Base-by-base conservation (phyloP, 2,888 invertebrate genomes). In the Rotaria macrura region DNA sequence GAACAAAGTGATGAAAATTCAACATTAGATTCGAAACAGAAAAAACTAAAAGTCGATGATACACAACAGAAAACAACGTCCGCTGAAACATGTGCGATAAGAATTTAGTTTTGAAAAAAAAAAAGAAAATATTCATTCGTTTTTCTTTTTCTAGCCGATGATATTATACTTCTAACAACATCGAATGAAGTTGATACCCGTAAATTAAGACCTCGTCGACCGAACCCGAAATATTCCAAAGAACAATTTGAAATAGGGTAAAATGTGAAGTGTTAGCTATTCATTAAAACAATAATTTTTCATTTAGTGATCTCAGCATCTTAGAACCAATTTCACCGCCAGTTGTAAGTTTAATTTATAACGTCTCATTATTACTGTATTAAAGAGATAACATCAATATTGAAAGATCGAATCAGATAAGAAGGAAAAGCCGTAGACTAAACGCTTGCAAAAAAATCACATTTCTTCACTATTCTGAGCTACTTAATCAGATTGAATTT, bases 241-340 rank as follows among this genome's bases (percentile, higher is more conserved):
- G 79, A 79, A 79, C 43, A 79, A 43, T 79, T 43, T 79, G 79
- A 79, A 79, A 43, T n/a, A 40, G 79, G 25, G 79, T 79, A 43
- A 3, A 6, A 25, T 25, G 17, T 17, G 17, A 49, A n/a, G n/a
- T n/a, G n/a, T n/a, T n/a, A n/a, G n/a, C n/a, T n/a, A n/a, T n/a
- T n/a, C n/a, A n/a, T n/a, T n/a, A n/a, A n/a, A n/a, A n/a, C n/a
- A n/a, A n/a, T n/a, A n/a, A n/a, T n/a, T n/a, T n/a, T n/a, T n/a
- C n/a, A n/a, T 65, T 34, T 25, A 43, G 40, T 38, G 79, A 79
- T 79, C 25, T 79, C 12, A n/a, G 10, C 9, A 43, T 43, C 20
- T 5, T 12, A 43, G 43, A 79, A 40, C 40, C n/a, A 40, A 43
- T 25, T 23, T n/a, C 38, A 38, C 4, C 43, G 6, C 65, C 34